Conservation (phyloP, 2,113 vertebrate species). For the Carassius gibelio region DNA sequence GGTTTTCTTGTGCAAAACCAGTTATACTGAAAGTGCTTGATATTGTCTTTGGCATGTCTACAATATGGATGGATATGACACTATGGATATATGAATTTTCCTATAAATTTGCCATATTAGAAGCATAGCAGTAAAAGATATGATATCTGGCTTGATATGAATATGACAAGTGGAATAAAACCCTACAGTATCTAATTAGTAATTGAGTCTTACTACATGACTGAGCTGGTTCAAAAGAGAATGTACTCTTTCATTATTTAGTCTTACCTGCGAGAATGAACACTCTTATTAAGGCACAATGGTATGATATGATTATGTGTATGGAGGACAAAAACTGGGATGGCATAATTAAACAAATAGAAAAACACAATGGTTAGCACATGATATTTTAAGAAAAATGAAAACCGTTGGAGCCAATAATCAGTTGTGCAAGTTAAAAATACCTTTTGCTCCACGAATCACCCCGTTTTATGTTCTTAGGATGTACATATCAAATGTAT, state of each 20-base stretch:
- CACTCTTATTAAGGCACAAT: constrained; percentile 22
- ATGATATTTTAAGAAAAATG: neutral
- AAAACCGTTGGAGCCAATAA: neutral
- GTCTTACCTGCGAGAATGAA: constrained; percentile 5
- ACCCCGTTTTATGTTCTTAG: constrained; percentile 1
- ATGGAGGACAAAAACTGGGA: neutral
- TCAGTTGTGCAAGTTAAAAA: neutral
- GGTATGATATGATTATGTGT: neutral
- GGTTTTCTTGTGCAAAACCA: neutral
- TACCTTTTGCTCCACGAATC: neutral
- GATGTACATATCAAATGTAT: neutral
- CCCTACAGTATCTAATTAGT: neutral
- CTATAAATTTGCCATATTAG: neutral
- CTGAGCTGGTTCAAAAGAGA: neutral
- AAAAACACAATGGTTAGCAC: neutral
- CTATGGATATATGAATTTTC: neutral
- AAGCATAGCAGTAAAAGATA: neutral
- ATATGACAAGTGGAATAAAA: neutral
- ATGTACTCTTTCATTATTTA: neutral
- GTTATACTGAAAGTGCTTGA: neutral
- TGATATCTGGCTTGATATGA: neutral
- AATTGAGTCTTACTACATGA: neutral
- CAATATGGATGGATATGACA: neutral
- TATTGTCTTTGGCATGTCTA: constrained; percentile 3
- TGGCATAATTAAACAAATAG: neutral